Base-by-base conservation (phyloP, 2,888 invertebrate genomes). In the Prosopocoilus inquinatus region DNA sequence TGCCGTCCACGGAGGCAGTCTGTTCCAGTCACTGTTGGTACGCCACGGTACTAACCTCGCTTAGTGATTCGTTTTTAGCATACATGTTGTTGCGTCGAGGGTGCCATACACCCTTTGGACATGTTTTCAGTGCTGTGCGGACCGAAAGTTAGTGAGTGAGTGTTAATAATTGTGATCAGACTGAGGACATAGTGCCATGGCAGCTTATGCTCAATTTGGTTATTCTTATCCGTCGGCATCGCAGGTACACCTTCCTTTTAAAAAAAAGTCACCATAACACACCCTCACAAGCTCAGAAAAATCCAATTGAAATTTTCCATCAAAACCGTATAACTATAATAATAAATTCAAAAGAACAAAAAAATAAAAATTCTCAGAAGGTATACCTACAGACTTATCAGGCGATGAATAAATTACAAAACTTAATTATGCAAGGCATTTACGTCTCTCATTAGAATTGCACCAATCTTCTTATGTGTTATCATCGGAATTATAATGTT, bases 151-250 rank as follows among this genome's bases (percentile, higher is more conserved):
- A 56, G 63, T 66, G 62, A 58, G 63, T 67, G 67, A 63, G 70
- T 69, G 70, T 12, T 41, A 32, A 9, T 47, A 35, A 9, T 41
- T 32, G 47, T 48, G 39, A 45, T 41, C 48, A 44, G 52, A 41
- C 35, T 43, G 35, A 41, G 55, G 55, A 57, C 44, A 36, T 50
- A 46, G 65, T 68, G 68, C 63, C 59, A 84, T 85, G 85, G 85
- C 93, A 78, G 90, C 92, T 72, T 94, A 94, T 81, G 87, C 93
- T 76, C 93, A 94, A 82, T 93, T 93, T 81, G 92, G 93, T 83
- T 94, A 93, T 80, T 85, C 90, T 73, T 93, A 93, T 84, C 90
- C 91, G 84, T 85, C 93, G 84, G 90, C 91, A 76, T 89, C 92
- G 72, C 94, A 93, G 92, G 93, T 94, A 81, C 82, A 47, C 46